Conservation (phyloP, 2,797 vertebrate genomes). For the Muscicapa striata region DNA sequence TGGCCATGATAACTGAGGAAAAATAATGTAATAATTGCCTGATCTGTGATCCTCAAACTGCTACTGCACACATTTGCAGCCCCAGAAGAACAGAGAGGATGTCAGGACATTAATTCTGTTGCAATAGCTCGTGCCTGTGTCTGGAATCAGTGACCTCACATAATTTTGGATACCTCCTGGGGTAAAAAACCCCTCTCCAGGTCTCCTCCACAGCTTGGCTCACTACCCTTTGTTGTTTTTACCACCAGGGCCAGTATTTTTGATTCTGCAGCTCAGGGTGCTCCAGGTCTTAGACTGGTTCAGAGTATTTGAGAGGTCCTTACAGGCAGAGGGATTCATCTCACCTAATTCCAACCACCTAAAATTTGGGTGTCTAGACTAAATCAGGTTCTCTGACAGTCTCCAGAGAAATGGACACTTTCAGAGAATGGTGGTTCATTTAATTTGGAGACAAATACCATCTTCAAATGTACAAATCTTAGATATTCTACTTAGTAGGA, state of each 20-base stretch:
- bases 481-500: background rate
- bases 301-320: background rate
- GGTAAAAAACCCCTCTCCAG: background rate
- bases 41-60: background rate
- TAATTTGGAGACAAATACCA: background rate
- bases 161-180: background rate
- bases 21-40: background rate
- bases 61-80: background rate
- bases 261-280: background rate
- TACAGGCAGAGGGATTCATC: background rate
- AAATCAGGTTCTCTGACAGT: background rate
- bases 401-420: slow-evolving; percentile 1
- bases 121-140: background rate
- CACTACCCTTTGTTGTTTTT: background rate
- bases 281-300: background rate
- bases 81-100: background rate
- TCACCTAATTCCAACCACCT: background rate
- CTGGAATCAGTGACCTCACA: background rate
- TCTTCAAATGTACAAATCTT: background rate
- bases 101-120: background rate
- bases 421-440: slow-evolving; percentile 38
- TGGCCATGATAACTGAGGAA: background rate
- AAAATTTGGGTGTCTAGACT: slow-evolving; percentile 10
- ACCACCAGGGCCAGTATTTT: background rate
- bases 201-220: background rate